Conservation (phyloP, 1,140 invertebrate species). For the Lethrus apterus region DNA sequence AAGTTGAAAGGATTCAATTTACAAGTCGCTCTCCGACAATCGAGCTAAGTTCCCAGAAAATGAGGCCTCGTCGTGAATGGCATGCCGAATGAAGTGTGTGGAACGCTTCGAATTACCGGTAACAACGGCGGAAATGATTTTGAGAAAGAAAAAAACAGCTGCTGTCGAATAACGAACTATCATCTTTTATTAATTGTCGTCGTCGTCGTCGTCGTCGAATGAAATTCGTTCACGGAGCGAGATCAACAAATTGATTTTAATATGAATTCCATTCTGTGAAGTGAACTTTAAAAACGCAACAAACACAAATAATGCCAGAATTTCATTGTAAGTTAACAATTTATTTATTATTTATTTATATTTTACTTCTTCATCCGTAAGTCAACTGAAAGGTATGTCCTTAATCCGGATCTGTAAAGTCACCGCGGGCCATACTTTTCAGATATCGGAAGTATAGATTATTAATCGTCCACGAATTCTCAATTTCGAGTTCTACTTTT, state of each 20-base stretch:
- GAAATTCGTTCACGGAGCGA: conserved; percentile 2
- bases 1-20: conserved; percentile 15
- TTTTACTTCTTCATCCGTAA: too few relatives aligned
- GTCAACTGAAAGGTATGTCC: too few relatives aligned
- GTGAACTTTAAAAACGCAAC: too few relatives aligned
- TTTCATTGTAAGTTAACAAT: too few relatives aligned
- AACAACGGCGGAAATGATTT: conserved; percentile 8
- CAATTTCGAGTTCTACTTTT: too few relatives aligned
- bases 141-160: neutral
- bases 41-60: conserved; percentile 9
- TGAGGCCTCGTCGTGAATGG: conserved; percentile 7
- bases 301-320: too few relatives aligned
- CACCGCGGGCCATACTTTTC: too few relatives aligned
- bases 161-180: conserved; percentile 7
- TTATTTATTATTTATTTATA: too few relatives aligned
- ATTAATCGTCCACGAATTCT: too few relatives aligned
- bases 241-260: conserved; percentile 8
- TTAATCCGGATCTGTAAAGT: too few relatives aligned
- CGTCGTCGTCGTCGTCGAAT: neutral
- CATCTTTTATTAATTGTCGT: neutral
- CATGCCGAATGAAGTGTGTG: conserved; percentile 10
- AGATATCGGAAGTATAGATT: too few relatives aligned
- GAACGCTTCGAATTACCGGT: conserved; percentile 4
- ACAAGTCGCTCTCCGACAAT: conserved; percentile 6
- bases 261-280: too few relatives aligned